Conservation (phyloP, 2,797 vertebrate genomes). For the Cephalopachus bancanus region DNA sequence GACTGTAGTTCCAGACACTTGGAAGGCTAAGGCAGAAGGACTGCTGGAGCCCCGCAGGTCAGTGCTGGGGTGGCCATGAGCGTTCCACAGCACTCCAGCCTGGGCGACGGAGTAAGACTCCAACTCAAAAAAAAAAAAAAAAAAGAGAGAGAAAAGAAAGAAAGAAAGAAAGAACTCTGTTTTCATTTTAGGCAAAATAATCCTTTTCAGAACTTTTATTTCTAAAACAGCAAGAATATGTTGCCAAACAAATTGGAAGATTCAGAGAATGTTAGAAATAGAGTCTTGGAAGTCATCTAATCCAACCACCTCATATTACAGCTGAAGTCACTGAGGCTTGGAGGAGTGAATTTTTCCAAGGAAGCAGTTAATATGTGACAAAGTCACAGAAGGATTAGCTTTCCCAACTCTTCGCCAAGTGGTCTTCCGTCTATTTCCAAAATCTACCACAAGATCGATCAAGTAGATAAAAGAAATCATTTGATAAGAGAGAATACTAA, state of each 20-base stretch:
- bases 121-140: no score
- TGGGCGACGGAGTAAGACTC: no score
- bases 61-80: no score
- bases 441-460: not conserved
- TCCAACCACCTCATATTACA: not conserved
- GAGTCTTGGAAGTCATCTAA: conserved; percentile 6
- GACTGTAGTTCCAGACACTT: no score
- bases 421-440: conserved; percentile 38
- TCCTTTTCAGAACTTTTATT: not conserved
- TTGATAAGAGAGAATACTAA: conserved; percentile 45
- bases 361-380: conserved; percentile 51
- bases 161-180: not conserved
- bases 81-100: no score
- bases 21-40: no score
- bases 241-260: conserved; percentile 11
- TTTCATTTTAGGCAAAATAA: conserved; percentile 43
- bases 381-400: conserved; percentile 44
- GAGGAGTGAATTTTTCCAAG: conserved; percentile 23
- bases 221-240: conserved; percentile 58
- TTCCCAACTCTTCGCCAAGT: conserved; percentile 46
- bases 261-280: conserved; percentile 37
- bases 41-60: no score
- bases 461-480: no score
- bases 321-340: not conserved
- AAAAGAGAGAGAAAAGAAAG: no score